phyloP scores from a whole-genome alignment of 1,140 invertebrate genomes.

The Telenomus remus region DNA sequence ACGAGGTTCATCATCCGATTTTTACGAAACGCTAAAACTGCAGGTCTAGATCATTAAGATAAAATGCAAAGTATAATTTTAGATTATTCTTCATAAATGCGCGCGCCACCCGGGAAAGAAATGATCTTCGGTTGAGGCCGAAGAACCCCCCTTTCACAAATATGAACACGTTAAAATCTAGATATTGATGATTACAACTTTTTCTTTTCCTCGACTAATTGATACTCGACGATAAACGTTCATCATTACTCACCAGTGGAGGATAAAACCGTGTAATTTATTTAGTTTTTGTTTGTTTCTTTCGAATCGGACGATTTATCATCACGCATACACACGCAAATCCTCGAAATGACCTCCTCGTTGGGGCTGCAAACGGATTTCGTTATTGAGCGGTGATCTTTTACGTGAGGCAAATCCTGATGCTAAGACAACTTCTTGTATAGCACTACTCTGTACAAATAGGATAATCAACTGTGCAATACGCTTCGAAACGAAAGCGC shows the following conservation, averaged over 20 bases:
- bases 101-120: constrained; percentile 18
- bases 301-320: constrained; percentile 23
- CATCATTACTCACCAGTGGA: constrained; percentile 18
- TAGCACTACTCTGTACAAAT: constrained; percentile 55
- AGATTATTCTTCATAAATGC: constrained; percentile 34
- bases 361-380: constrained; percentile 28
- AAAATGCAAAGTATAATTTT: constrained; percentile 49
- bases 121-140: constrained; percentile 7
- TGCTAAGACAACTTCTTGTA: constrained; percentile 30
- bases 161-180: background rate
- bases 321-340: constrained; percentile 25
- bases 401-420: constrained; percentile 29
- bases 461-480: constrained; percentile 48
- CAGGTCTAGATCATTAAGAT: constrained; percentile 45
- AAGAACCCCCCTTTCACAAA: too few species aligned
- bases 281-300: constrained; percentile 11
- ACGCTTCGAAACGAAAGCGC: constrained; percentile 27
- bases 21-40: constrained; percentile 51
- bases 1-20: constrained; percentile 47
- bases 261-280: constrained; percentile 34
- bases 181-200: background rate
- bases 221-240: constrained; percentile 35
- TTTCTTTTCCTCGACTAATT: constrained; percentile 27
- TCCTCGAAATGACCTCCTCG: constrained; percentile 22
- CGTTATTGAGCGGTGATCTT: constrained; percentile 38